Evolutionary conservation across 2,888 invertebrate genomes (phyloP).

Genomic region (Melieria omissa): DNA sequence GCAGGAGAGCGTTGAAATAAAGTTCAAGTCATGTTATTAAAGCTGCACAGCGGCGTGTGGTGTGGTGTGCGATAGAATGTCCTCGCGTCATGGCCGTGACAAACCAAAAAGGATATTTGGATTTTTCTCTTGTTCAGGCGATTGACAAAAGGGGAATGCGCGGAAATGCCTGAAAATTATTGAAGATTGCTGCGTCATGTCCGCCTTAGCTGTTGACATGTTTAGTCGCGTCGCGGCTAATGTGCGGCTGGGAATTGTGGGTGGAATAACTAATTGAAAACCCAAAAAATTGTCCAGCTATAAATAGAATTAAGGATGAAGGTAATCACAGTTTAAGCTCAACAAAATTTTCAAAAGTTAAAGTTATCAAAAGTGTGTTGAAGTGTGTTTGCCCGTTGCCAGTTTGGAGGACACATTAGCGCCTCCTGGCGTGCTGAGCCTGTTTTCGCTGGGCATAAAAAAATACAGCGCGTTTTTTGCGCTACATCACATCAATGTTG

Average conservation of each 20-base stretch:
- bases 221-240: background rate
- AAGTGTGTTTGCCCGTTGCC: too few relatives aligned
- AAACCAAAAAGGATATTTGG: constrained; percentile 32
- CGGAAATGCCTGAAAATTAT: background rate
- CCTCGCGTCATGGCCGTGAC: constrained; percentile 21
- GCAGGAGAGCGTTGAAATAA: constrained; percentile 27
- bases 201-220: constrained; percentile 15
- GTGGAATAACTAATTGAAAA: background rate
- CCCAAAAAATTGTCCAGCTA: too few relatives aligned
- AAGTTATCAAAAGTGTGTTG: too few relatives aligned
- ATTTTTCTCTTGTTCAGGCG: constrained; percentile 16
- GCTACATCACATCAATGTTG: too few relatives aligned
- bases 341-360: too few relatives aligned
- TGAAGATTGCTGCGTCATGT: constrained; percentile 27
- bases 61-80: background rate
- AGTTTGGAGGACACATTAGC: too few relatives aligned
- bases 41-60: constrained; percentile 9
- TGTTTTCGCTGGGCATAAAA: too few relatives aligned
- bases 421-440: too few relatives aligned
- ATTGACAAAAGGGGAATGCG: background rate
- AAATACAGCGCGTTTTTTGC: too few relatives aligned
- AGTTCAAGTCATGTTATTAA: constrained; percentile 36
- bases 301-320: too few relatives aligned
- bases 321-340: too few relatives aligned
- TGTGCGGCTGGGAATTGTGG: background rate